These are phyloP conservation scores for Scolopax bukidnonensis DNA, from an alignment of 2,797 vertebrate genomes.

Conservation along the genomic window DNA sequence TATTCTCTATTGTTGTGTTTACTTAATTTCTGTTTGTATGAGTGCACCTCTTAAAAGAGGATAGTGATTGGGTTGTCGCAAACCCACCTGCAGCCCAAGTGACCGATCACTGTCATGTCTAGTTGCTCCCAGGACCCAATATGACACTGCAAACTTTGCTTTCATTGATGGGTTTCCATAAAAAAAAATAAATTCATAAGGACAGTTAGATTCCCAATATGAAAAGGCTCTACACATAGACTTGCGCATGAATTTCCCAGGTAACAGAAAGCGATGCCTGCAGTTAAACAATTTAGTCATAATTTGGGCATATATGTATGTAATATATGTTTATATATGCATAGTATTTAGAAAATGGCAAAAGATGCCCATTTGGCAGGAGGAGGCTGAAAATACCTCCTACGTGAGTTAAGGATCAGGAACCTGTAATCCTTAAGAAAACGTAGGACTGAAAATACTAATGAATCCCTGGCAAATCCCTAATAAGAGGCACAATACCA, in stretches of 20 bases:
- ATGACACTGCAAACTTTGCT: neutral
- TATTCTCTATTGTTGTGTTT: neutral
- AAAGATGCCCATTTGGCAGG: neutral
- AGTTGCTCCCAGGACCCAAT: neutral
- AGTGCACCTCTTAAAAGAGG: neutral
- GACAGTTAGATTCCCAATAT: neutral
- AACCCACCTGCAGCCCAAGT: neutral
- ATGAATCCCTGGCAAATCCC: neutral
- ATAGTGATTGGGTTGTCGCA: neutral
- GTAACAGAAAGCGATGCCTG: neutral
- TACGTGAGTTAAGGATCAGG: neutral
- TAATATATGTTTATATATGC: neutral
- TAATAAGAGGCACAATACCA: neutral
- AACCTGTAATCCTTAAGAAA: neutral
- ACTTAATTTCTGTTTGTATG: neutral
- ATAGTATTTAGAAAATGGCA: neutral
- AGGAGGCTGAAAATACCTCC: neutral
- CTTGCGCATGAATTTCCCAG: neutral
- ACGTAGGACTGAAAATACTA: neutral
- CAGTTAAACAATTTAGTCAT: neutral
- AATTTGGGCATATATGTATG: neutral
- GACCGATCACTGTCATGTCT: neutral
- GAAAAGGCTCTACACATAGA: neutral
- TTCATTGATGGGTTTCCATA: neutral
- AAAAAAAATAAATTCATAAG: neutral